Conservation (phyloP, 2,888 invertebrate genomes). For the Colostygia pectinataria region DNA sequence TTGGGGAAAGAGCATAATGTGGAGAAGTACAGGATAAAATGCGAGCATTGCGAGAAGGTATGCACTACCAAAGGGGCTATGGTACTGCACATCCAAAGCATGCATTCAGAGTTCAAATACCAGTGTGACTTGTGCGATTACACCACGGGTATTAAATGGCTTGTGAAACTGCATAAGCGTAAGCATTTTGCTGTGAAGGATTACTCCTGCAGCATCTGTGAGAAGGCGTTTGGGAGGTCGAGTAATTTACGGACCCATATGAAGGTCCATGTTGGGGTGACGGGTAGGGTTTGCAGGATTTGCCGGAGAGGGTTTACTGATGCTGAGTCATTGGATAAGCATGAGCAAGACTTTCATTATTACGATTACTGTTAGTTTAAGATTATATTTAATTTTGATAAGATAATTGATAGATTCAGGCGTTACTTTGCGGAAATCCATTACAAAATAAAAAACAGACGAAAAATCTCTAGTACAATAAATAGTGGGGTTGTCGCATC, state of each 20-base stretch:
- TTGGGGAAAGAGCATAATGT: slow-evolving; percentile 69
- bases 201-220: slow-evolving; percentile 82
- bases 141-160: slow-evolving; percentile 59
- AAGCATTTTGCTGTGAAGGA: slow-evolving; percentile 76
- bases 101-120: slow-evolving; percentile 63
- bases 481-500: no score
- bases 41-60: slow-evolving; percentile 69
- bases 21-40: slow-evolving; percentile 60
- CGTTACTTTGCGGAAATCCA: no score
- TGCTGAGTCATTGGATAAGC: slow-evolving; percentile 47
- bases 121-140: slow-evolving; percentile 66
- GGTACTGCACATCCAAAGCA: slow-evolving; percentile 74
- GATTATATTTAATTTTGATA: neutral
- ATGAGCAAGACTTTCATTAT: slow-evolving; percentile 53
- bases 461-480: no score
- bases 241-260: slow-evolving; percentile 71
- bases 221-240: slow-evolving; percentile 77
- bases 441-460: no score
- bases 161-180: slow-evolving; percentile 67
- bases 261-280: slow-evolving; percentile 62
- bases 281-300: slow-evolving; percentile 60
- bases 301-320: slow-evolving; percentile 58
- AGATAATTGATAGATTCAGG: no score
- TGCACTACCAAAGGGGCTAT: slow-evolving; percentile 78
- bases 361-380: slow-evolving; percentile 38